Evolutionary conservation across 1,140 invertebrate genomes (phyloP).

Genomic region (Dendroctonus valens): DNA sequence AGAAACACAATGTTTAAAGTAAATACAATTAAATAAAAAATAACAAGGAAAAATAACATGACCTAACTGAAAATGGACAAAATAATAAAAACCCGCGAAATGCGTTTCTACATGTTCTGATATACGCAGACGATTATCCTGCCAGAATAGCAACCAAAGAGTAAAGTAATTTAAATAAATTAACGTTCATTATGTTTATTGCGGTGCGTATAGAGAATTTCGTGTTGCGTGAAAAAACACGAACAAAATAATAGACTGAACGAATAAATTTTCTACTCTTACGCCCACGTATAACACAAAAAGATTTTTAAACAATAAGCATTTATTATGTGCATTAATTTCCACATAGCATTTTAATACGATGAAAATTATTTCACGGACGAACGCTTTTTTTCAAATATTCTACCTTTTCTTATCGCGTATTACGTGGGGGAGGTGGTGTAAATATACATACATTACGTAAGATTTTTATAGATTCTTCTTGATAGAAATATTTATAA

Average conservation of each 20-base stretch:
- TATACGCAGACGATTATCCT: too few species aligned
- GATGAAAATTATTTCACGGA: conserved; percentile 1
- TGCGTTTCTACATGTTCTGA: too few species aligned
- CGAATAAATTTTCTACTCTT: conserved; percentile 30
- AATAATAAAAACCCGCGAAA: too few species aligned
- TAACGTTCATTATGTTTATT: conserved; percentile 25
- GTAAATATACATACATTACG: not conserved
- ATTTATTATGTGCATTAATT: conserved; percentile 21
- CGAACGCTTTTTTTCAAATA: not conserved
- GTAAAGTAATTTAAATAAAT: conserved; percentile 26
- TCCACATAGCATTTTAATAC: conserved; percentile 3
- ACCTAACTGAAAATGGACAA: too few species aligned
- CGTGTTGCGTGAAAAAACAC: conserved; percentile 24
- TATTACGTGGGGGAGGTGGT: not conserved
- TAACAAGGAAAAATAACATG: too few species aligned
- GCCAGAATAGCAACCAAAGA: conserved; percentile 4
- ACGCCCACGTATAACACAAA: conserved; percentile 21
- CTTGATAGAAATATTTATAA: not conserved
- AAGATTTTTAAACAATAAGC: conserved; percentile 15
- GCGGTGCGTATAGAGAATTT: conserved; percentile 22
- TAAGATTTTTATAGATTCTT: not conserved
- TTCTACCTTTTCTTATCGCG: not conserved
- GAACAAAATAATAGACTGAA: conserved; percentile 21
- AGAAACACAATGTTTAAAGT: too few species aligned
- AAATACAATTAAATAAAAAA: too few species aligned